Evolutionary conservation across 2,113 vertebrate genomes (phyloP), one percentile per base, ranked within the genome.

Genomic region (Plecturocebus donacophilus): DNA sequence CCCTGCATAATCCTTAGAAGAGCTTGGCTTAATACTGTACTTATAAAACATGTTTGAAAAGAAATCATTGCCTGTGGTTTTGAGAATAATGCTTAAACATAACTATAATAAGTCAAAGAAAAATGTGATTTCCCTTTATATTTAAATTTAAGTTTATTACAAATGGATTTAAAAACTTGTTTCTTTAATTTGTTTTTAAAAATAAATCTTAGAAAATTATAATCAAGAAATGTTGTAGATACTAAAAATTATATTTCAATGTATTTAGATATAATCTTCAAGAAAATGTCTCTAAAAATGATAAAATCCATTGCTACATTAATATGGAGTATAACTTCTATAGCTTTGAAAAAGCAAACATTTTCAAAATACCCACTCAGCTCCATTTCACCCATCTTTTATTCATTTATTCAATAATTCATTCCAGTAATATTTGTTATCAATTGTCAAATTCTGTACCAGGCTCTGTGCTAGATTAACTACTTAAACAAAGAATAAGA

Each of bases 191-290:
- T 97, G 23, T 56, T 90, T 80, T 79, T 47, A 90, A 61, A 92
- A 95, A 97, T 61, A 96, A 97, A 97, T 58, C 30, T 98, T 95
- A 97, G 80, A 81, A 97, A 95, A 92, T 70, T 64, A 52, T 90
- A 94, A 94, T 75, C 94, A 93, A 91, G 95, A 17, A 70, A 94
- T 90, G 88, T 96, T 83, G 54, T 86, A 68, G 3, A 40, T 52
- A 49, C 3, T 52, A 77, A 58, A 25, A 89, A 93, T 61, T 91
- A n/a, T 71, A 90, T 87, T 90, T 94, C 23, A n/a, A 68, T 80
- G 81, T 83, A 45, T 35, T 79, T 82, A 77, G 17, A 32, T 13
- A 5, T 12, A 83, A 35, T 81, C 13, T 94, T 45, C 5, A 73
- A 87, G 38, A 90, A 58, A 40, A 2, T 77, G 76, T 52, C 23